Percentiles rank a stretch among this genome's conserved stretches.
Evolutionary conservation across 2,113 vertebrate genomes (phyloP).

Genomic region (Laterallus jamaicensis): DNA sequence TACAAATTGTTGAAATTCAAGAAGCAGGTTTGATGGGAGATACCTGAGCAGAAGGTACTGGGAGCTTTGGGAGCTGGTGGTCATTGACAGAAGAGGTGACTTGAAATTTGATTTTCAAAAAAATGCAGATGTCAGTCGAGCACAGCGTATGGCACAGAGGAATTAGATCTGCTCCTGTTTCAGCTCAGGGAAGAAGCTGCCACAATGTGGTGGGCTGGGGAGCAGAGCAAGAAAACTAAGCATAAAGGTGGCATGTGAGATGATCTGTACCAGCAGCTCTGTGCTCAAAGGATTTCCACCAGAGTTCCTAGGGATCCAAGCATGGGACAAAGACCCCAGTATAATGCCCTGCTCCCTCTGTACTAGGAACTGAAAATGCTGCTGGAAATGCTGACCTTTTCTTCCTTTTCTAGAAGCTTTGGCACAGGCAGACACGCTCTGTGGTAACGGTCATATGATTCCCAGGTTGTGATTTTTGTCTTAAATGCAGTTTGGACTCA

Average conservation of each 20-base stretch:
- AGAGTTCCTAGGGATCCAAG: accelerated
- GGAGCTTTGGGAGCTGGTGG: neutral
- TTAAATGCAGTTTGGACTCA: neutral
- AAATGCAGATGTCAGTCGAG: neutral
- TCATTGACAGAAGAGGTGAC: neutral
- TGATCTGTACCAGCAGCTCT: neutral
- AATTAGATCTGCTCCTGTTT: neutral
- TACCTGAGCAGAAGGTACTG: neutral
- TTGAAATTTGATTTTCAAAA: neutral
- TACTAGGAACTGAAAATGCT: neutral
- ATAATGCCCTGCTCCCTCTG: neutral
- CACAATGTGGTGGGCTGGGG: neutral
- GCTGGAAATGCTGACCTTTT: neutral
- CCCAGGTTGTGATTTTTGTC: slow-evolving; percentile 35
- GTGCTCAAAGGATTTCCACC: neutral
- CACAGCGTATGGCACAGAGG: neutral
- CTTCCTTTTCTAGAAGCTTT: slow-evolving; percentile 30
- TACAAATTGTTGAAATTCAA: neutral
- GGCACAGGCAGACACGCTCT: slow-evolving; percentile 3
- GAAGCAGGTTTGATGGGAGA: neutral
- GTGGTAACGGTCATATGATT: slow-evolving; percentile 48
- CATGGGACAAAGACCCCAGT: slow-evolving; percentile 10
- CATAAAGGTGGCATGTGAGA: accelerated
- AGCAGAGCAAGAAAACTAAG: neutral
- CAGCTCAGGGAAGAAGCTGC: neutral